Evolutionary conservation across 2,888 invertebrate genomes (phyloP), one percentile per base, ranked within the genome.

Genomic region (Spodoptera exigua): DNA sequence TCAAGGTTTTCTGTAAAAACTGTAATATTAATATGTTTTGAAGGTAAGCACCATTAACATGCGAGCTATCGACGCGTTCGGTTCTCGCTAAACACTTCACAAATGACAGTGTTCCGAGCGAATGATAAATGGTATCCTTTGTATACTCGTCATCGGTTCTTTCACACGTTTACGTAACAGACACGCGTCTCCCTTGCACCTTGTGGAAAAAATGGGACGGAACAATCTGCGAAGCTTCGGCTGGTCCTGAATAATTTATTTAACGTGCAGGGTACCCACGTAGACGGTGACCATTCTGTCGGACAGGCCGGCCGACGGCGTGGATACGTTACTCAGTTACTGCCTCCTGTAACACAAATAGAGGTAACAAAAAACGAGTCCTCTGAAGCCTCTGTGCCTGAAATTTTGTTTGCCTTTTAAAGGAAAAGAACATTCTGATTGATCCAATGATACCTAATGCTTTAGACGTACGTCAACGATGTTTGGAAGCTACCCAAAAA

Each of bases 181-280:
- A 59, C 56, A 71, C 47, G 44, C 66, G 57, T 53, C 49, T 44
- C 55, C 43, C 47, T 70, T 64, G 44, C 61, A 57, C 55, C 40
- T 53, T 48, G 41, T 32, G 55, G 46, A 40, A 64, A 63, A 64
- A 73, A 80, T 74, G 70, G 70, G 69, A 74, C 53, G 55, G 73
- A 74, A 79, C 79, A 74, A 72, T 68, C 61, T 64, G 62, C 52
- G 48, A 73, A 78, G 75, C 66, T 61, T 74, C 71, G 44, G 53
- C 37, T 52, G 49, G 60, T 70, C 66, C 77, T 86, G 81, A 85
- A 88, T 88, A 80, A 87, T 84, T 81, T 84, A 86, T 86, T 67
- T 70, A 72, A 67, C 60, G 69, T 67, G 46, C 54, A 67, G 61
- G 55, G 67, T 75, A 37, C 67, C 69, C 74, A 73, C 73, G 68